Conservation (phyloP, 1,140 invertebrate genomes). For the Trichonephila clavipes region DNA sequence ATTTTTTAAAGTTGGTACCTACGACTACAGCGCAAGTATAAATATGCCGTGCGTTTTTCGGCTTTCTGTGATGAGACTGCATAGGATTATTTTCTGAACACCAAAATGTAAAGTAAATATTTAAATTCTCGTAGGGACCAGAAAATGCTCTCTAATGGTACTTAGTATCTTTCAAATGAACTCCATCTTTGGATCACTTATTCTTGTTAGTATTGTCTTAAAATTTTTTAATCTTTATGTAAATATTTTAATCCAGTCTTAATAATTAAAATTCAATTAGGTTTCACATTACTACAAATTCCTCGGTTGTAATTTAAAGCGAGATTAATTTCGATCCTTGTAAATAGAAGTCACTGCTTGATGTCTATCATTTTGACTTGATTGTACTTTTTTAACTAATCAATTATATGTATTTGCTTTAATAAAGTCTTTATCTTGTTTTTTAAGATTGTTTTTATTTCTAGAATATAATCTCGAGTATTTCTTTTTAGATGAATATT, state of each 20-base stretch:
- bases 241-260: slow-evolving; percentile 52
- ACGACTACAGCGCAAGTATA: not conserved
- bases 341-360: slow-evolving; percentile 27
- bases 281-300: not conserved
- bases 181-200: not conserved
- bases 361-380: slow-evolving; percentile 19
- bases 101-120: not conserved
- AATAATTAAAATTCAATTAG: not conserved
- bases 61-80: slow-evolving; percentile 11
- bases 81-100: slow-evolving; percentile 23
- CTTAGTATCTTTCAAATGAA: slow-evolving; percentile 16
- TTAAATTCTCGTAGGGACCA: slow-evolving; percentile 37
- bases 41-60: not conserved
- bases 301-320: not conserved
- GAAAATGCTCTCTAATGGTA: slow-evolving; percentile 45
- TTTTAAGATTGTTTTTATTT: not conserved
- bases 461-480: not conserved
- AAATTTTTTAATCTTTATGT: slow-evolving; percentile 33
- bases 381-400: slow-evolving; percentile 60
- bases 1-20: not conserved
- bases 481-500: too few species aligned
- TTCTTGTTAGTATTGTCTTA: slow-evolving; percentile 2
- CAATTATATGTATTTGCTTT: slow-evolving; percentile 9
- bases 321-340: not conserved
- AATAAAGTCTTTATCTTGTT: slow-evolving; percentile 52